Base-by-base conservation (phyloP, 2,113 vertebrate genomes). In the Parotia lawesii region DNA sequence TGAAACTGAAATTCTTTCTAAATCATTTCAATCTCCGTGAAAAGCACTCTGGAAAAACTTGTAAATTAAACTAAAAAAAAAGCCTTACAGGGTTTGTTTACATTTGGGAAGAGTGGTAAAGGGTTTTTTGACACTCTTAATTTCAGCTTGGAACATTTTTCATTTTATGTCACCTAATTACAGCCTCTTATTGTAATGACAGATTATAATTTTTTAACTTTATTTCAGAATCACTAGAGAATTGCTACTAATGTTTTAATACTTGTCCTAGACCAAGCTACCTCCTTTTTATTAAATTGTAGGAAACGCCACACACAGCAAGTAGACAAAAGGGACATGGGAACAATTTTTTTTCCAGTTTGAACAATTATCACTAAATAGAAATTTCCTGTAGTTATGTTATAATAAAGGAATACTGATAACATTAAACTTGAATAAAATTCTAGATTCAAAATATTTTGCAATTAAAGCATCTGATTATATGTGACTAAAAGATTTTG, bases 251-350 rank as follows among this genome's bases (percentile, higher is more conserved):
- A 40, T 23, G 5, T 65, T 78, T 85, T 82, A 78, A 80, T 73
- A 58, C 38, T 85, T 76, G 24, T 73, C 58, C 33, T 91, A 66
- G 50, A 87, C 58, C 38, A 83, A 85, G 77, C 38, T 82, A 56
- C 21, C 29, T 70, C 16, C 12, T 70, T 87, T 91, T 94, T 73
- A 93, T 85, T 95, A 93, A 91, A 80, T 44, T 47, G 42, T 70
- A 79, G 45, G 54, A 91, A 94, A 90, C 8, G 42, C 16, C 21
- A 73, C 6, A 22, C 4, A 57, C 5, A 70, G 42, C 73, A 76
- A 15, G 64, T 91, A 85, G 84, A 87, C 40, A 83, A 93, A 93
- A 72, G 37, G 21, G 67, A 82, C 35, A 66, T 25, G 42, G 35
- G 67, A 77, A 73, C 19, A 85, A 73, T 8, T 38, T 73, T 87